These are phyloP conservation scores for Plebejus melissa DNA, from an alignment of 2,888 invertebrate genomes.

Conservation along the genomic window DNA sequence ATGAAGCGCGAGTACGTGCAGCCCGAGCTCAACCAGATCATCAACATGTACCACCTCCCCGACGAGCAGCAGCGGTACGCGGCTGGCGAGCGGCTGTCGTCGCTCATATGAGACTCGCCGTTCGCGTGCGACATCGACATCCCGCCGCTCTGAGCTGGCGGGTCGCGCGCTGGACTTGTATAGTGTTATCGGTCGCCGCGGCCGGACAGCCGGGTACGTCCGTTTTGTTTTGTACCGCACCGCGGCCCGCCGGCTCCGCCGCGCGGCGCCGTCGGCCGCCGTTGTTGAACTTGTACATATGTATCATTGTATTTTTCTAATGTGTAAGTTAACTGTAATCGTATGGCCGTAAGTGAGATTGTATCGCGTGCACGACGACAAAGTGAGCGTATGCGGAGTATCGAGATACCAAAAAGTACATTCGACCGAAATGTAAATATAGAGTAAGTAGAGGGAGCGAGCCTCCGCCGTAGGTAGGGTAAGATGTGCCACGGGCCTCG, in stretches of 20 bases:
- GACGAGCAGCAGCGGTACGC: conserved; percentile 81
- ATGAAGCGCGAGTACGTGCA: conserved; percentile 87
- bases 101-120: conserved; percentile 82
- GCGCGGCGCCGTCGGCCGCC: conserved; percentile 49
- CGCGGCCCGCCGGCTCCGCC: conserved; percentile 39
- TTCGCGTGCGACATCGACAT: conserved; percentile 82
- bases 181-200: conserved; percentile 66
- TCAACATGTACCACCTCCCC: conserved; percentile 83
- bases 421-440: conserved; percentile 78
- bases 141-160: conserved; percentile 80
- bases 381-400: conserved; percentile 64
- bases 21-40: conserved; percentile 81
- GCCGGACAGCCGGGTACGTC: conserved; percentile 27
- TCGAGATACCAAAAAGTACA: conserved; percentile 75
- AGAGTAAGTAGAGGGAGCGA: conserved; percentile 35
- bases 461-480: conserved; percentile 38
- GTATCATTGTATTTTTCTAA: conserved; percentile 75
- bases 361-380: conserved; percentile 59
- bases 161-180: conserved; percentile 68
- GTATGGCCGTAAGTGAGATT: conserved; percentile 62
- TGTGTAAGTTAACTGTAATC: conserved; percentile 61
- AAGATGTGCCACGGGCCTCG: conserved; percentile 73
- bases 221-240: conserved; percentile 68
- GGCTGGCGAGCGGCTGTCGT: conserved; percentile 80
- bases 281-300: conserved; percentile 74